Evolutionary conservation across 2,797 vertebrate species (phyloP).

Genomic region (Orestias chungarensis): DNA sequence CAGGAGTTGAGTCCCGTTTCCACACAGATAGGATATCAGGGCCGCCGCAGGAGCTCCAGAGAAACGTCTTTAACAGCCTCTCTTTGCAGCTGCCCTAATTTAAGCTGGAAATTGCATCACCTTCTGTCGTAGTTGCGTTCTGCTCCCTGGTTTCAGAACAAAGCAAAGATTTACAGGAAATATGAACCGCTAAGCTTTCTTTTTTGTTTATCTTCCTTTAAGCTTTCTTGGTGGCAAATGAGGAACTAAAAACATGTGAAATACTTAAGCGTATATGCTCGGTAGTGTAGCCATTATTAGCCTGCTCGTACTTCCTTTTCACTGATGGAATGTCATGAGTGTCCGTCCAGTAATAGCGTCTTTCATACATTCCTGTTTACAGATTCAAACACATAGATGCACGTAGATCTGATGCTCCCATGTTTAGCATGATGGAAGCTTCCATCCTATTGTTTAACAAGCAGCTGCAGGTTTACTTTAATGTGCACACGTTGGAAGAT

Average conservation of each 20-base stretch:
- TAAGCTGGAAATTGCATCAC: conserved; percentile 65
- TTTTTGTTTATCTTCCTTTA: conserved; percentile 23
- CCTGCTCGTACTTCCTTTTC: neutral
- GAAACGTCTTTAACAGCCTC: no score
- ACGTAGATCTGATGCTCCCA: neutral
- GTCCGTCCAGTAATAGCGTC: neutral
- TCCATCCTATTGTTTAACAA: conserved; percentile 6
- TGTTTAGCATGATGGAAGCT: neutral
- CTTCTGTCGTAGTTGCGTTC: neutral
- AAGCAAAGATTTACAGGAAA: neutral
- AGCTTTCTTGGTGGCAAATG: neutral
- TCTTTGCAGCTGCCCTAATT: conserved; percentile 23
- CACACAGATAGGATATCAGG: conserved; percentile 71
- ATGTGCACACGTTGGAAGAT: neutral
- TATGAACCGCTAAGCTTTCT: rapidly evolving
- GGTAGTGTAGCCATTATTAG: neutral
- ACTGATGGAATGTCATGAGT: neutral
- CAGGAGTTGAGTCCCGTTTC: conserved; percentile 18
- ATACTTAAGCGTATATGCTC: neutral
- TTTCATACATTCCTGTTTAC: neutral
- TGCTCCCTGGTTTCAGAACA: conserved; percentile 2
- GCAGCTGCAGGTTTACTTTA: conserved; percentile 17
- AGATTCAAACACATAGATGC: neutral
- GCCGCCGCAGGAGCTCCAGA: no score
- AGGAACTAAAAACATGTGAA: neutral